Base-by-base conservation (phyloP, 2,888 invertebrate species). In the Bursaphelenchus okinawaensis region DNA sequence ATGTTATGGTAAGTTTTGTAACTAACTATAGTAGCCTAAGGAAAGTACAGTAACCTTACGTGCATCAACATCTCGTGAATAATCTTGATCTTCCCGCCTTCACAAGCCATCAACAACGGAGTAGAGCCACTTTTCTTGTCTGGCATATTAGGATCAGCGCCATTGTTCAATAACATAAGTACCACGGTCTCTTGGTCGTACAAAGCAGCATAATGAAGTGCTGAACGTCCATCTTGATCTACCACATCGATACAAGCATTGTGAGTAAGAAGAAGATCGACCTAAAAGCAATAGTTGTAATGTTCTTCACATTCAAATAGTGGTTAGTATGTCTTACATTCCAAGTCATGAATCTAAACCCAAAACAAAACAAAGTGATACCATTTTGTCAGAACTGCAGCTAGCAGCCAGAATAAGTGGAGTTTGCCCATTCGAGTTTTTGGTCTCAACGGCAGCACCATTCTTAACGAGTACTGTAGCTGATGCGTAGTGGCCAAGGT, bases 401-500 rank as follows among this genome's bases (percentile, higher is more conserved):
- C 85, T 85, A 4, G 86, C 82, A 1, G 86, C 86, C 63, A 87
- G 70, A 84, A 86, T 86, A 52, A 86, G 12, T 26, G 74, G 69
- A 0, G 66, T 70, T 55, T 70, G 70, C 23, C 56, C 55, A 9
- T 28, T 26, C 40, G 60, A 29, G 59, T 77, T 78, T 19, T 57
- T 62, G 12, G 68, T 73, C 28, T 79, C 77, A 3, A 76, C 65
- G 66, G 70, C 62, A n/a, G 68, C 70, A 3, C 66, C 63, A 12
- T 52, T 24, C 55, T 52, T 20, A n/a, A 67, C 31, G n/a, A 74
- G 50, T 22, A 62, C 55, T 75, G 90, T 89, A 78, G 90, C 89
- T 0, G 92, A 91, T 81, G 90, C 90, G 60, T 88, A 85, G 83
- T 93, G 92, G 12, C 92, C 90, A 86, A 95, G 93, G 83, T 93